Conservation (phyloP, 2,888 invertebrate genomes). For the Callimorpha dominula region DNA sequence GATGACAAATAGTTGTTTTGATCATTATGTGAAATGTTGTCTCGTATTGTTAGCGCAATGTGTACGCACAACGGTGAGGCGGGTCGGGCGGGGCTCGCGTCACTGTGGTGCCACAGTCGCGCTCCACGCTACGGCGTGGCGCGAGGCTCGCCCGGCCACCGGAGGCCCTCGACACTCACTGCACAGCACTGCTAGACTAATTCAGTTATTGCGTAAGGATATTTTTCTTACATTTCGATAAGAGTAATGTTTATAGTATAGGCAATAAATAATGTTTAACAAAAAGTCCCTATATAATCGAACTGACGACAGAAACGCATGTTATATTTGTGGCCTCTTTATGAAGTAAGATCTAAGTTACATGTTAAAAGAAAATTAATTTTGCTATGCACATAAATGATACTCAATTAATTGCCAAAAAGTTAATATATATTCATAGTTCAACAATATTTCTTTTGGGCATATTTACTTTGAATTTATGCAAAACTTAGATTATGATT, state of each 20-base stretch:
- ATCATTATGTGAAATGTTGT: conserved; percentile 86
- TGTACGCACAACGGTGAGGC: conserved; percentile 82
- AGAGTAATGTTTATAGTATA: conserved; percentile 84
- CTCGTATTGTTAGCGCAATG: conserved; percentile 82
- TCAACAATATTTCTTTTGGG: conserved; percentile 87
- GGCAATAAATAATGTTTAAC: conserved; percentile 85
- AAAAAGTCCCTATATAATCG: conserved; percentile 87
- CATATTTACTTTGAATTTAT: conserved; percentile 87
- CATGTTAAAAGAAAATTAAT: conserved; percentile 86
- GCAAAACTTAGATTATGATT: conserved; percentile 86
- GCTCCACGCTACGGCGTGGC: conserved; percentile 19
- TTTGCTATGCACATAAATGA: conserved; percentile 88
- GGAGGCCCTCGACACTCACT: conserved; percentile 75
- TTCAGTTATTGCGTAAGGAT: conserved; percentile 85
- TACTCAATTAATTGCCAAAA: conserved; percentile 88
- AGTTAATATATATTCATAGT: conserved; percentile 87
- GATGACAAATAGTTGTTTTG: conserved; percentile 86
- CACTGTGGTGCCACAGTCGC: conserved; percentile 6
- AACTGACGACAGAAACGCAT: conserved; percentile 87
- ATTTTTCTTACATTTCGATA: conserved; percentile 85
- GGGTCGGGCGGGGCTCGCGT: conserved; percentile 51
- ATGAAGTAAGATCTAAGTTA: conserved; percentile 86
- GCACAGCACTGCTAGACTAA: conserved; percentile 86
- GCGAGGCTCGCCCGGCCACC: conserved; percentile 51
- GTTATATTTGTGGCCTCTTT: conserved; percentile 87